A percentile compares a stretch with the other conserved stretches of the same genome.
Evolutionary conservation across 2,113 vertebrate genomes (phyloP).

Genomic region (Corynorhinus townsendii): DNA sequence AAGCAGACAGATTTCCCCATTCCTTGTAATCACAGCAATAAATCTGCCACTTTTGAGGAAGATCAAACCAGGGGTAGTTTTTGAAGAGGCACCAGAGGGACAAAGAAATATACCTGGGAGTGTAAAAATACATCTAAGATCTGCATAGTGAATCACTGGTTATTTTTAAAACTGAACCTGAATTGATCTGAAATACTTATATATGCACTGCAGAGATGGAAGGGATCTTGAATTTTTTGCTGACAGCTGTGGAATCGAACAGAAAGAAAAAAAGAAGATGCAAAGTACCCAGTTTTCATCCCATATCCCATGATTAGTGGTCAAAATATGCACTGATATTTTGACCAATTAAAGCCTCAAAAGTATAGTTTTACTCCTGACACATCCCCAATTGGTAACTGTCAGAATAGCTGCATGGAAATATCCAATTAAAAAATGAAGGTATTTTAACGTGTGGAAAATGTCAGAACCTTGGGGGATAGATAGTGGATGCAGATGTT

Average conservation of each 20-base stretch:
- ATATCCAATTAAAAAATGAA: conserved; percentile 58
- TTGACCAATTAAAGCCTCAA: neutral
- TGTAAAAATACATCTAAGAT: conserved; percentile 73
- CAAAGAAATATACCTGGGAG: conserved; percentile 36
- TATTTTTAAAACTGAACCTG: conserved; percentile 66
- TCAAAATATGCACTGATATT: neutral
- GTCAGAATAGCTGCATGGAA: conserved; percentile 46
- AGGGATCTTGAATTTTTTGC: conserved; percentile 34
- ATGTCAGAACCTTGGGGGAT: conserved; percentile 61
- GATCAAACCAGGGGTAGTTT: conserved; percentile 47
- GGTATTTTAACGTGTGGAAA: conserved; percentile 52
- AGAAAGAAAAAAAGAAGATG: neutral
- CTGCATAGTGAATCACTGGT: conserved; percentile 69
- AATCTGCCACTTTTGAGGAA: conserved; percentile 51
- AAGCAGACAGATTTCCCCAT: conserved; percentile 40
- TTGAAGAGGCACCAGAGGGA: conserved; percentile 59
- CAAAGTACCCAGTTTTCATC: neutral
- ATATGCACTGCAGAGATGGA: neutral
- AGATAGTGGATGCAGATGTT: conserved; percentile 50
- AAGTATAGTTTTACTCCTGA: neutral
- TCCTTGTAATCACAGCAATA: conserved; percentile 63
- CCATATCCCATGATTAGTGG: neutral
- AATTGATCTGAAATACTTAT: conserved; percentile 60
- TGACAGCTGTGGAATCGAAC: conserved; percentile 15
- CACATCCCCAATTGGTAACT: conserved; percentile 6